phyloP scores from a whole-genome alignment of 2,888 invertebrate species.

The Sussaba pulchella region DNA sequence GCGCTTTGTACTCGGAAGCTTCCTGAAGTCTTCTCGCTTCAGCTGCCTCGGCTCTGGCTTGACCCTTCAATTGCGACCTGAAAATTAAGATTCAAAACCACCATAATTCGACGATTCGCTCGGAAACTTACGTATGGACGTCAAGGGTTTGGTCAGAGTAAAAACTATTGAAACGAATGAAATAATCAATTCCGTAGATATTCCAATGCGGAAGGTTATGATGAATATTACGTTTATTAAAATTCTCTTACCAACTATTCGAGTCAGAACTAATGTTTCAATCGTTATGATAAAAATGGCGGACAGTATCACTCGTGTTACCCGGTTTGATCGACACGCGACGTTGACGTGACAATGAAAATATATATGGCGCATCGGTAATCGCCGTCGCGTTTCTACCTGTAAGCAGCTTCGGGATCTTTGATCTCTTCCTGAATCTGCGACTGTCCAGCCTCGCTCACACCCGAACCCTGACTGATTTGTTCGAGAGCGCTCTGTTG shows the following conservation, averaged over 20 bases:
- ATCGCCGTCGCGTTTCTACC: slow-evolving; percentile 55
- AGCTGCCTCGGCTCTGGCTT: slow-evolving; percentile 78
- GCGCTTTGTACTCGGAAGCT: slow-evolving; percentile 81
- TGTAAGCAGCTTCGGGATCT: slow-evolving; percentile 79
- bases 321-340: neutral
- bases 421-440: slow-evolving; percentile 78
- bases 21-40: slow-evolving; percentile 81
- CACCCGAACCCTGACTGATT: slow-evolving; percentile 79
- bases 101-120: neutral
- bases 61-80: slow-evolving; percentile 79
- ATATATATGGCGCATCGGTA: neutral
- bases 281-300: slow-evolving; percentile 10
- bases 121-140: neutral
- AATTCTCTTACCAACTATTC: slow-evolving; percentile 18
- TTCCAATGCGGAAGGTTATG: neutral
- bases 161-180: neutral
- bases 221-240: slow-evolving; percentile 8
- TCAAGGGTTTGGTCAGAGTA: too few species aligned
- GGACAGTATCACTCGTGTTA: neutral
- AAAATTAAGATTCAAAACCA: slow-evolving; percentile 65
- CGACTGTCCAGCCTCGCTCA: slow-evolving; percentile 81
- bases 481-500: slow-evolving; percentile 81
- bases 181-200: neutral
- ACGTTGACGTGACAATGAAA: slow-evolving; percentile 5
- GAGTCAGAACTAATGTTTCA: slow-evolving; percentile 4